phyloP scores from a whole-genome alignment of 2,888 invertebrate species.

The Apotomis betuletana region DNA sequence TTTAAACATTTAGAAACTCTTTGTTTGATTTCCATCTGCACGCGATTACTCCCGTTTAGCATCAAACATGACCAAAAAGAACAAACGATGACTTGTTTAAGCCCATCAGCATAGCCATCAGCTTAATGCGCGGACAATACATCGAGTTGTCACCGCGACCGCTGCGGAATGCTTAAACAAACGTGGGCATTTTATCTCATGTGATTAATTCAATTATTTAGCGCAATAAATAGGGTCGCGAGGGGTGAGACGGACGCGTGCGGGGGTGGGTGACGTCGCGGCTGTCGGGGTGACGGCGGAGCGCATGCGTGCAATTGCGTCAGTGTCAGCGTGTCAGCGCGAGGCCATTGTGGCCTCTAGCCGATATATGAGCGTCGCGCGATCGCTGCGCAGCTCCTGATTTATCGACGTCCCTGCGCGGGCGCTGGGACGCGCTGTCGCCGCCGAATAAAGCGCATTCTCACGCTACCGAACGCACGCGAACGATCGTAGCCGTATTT shows the following conservation, averaged over 20 bases:
- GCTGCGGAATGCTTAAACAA: constrained; percentile 80
- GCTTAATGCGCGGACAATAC: constrained; percentile 78
- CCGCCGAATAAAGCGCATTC: constrained; percentile 81
- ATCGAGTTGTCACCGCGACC: constrained; percentile 81
- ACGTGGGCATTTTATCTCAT: constrained; percentile 80
- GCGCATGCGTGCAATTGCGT: constrained; percentile 77
- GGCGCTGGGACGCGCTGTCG: constrained; percentile 66
- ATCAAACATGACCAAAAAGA: constrained; percentile 56
- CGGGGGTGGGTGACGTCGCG: constrained; percentile 46
- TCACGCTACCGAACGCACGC: constrained; percentile 83
- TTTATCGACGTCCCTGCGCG: constrained; percentile 76
- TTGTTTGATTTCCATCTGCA: constrained; percentile 13
- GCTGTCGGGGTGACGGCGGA: constrained; percentile 60
- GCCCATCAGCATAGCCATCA: constrained; percentile 57
- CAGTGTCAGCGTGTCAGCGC: constrained; percentile 76
- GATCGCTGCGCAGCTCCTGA: constrained; percentile 70
- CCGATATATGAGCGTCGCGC: constrained; percentile 71
- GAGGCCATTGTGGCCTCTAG: constrained; percentile 72
- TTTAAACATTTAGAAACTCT: constrained; percentile 3
- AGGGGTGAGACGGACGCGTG: constrained; percentile 48
- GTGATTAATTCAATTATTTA: constrained; percentile 84
- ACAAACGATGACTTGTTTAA: constrained; percentile 67
- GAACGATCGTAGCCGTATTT: constrained; percentile 77
- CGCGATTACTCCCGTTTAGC: constrained; percentile 44
- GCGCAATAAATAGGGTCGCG: constrained; percentile 76